phyloP scores from a whole-genome alignment of 1,140 invertebrate genomes.

The Tetramorium parvispinum region DNA sequence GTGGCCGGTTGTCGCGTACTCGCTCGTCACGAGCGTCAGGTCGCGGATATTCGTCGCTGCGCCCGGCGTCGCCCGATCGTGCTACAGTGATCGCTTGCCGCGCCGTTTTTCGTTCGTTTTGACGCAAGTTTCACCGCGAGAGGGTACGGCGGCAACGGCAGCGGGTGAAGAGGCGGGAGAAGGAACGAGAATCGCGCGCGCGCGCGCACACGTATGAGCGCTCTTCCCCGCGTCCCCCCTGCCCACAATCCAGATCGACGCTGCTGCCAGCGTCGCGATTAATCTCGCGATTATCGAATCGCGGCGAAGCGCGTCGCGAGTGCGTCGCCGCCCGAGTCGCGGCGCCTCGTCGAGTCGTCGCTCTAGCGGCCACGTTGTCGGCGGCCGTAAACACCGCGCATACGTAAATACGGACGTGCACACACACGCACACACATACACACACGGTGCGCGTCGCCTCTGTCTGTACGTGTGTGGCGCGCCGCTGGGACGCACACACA shows the following conservation, averaged over 20 bases:
- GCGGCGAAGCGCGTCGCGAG: background rate
- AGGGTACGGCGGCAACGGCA: background rate
- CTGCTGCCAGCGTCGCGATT: background rate
- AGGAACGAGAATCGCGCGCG: background rate
- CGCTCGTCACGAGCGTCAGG: background rate
- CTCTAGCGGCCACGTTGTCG: slow-evolving; percentile 53
- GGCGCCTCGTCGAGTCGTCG: slow-evolving; percentile 19
- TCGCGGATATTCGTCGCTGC: slow-evolving; percentile 21
- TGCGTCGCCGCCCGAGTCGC: slow-evolving; percentile 20
- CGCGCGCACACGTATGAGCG: background rate
- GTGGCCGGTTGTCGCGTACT: background rate
- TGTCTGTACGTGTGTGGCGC: slow-evolving; percentile 61
- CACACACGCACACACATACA: slow-evolving; percentile 25
- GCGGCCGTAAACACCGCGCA: slow-evolving; percentile 75
- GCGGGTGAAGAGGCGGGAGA: background rate
- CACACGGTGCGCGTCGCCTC: slow-evolving; percentile 23
- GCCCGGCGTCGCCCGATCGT: slow-evolving; percentile 20
- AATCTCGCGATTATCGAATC: background rate
- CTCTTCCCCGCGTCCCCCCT: background rate
- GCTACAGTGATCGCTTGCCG: slow-evolving; percentile 58
- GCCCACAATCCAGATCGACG: background rate
- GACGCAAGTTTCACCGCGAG: slow-evolving; percentile 42
- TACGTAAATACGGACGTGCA: slow-evolving; percentile 35
- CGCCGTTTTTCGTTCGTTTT: slow-evolving; percentile 58
- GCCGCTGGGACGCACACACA: background rate